phyloP scores from a whole-genome alignment of 2,113 vertebrate genomes.

The Cynoglossus semilaevis region DNA sequence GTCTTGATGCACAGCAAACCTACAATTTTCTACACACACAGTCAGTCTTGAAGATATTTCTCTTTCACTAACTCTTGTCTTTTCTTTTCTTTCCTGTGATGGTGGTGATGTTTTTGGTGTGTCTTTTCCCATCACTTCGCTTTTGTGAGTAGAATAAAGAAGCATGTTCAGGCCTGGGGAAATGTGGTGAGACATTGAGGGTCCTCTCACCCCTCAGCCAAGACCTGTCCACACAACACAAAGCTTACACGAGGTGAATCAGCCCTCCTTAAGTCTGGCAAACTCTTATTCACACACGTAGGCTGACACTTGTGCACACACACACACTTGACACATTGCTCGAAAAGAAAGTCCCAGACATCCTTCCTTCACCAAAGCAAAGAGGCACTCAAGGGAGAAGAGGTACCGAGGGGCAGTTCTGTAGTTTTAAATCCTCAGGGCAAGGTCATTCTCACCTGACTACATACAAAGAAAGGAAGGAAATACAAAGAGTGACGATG shows the following conservation, averaged over 20 bases:
- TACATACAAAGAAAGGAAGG: conserved; percentile 21
- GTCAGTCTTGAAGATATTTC: conserved; percentile 32
- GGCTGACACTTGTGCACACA: conserved; percentile 11
- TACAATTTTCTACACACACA: conserved; percentile 7
- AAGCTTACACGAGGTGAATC: conserved; percentile 77
- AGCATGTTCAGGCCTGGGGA: conserved; percentile 51
- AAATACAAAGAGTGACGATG: conserved; percentile 25
- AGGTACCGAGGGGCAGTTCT: conserved; percentile 37
- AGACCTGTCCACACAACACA: conserved; percentile 67
- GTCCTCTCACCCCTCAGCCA: conserved; percentile 75
- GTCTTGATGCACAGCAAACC: conserved; percentile 21
- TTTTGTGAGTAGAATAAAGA: conserved; percentile 64
- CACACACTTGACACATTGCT: conserved; percentile 44
- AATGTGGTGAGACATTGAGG: conserved; percentile 74
- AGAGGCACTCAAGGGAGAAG: conserved; percentile 21
- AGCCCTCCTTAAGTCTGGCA: conserved; percentile 72
- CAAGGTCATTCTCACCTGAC: conserved; percentile 64
- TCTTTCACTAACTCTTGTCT: conserved; percentile 37
- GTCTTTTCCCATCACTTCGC: conserved; percentile 62
- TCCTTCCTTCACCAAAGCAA: conserved; percentile 42
- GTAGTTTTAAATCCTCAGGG: conserved; percentile 53
- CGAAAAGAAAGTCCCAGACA: conserved; percentile 56
- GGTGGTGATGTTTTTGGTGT: conserved; percentile 56
- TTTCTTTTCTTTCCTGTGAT: conserved; percentile 36
- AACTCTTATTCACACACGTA: conserved; percentile 59